Base-by-base conservation (phyloP, 2,888 invertebrate species). In the Steinernema scapterisci region DNA sequence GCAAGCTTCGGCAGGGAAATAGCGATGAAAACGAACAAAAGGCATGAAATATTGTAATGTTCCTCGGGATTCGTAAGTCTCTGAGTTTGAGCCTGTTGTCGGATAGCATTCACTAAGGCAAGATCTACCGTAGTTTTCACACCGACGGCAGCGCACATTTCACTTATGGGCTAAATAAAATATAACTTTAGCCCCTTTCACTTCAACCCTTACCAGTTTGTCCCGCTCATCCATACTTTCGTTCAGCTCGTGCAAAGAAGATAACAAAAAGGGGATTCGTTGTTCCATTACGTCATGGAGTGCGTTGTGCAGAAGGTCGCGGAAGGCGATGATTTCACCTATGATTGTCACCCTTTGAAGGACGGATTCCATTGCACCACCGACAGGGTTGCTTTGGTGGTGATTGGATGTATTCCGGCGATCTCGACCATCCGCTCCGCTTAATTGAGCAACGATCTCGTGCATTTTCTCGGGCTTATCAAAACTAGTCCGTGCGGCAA, bases 121-220 rank as follows among this genome's bases (percentile, higher is more conserved):
- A 97, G 95, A 88, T 99, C 99, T 0, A 99, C 95, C 89, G 94
- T 94, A 88, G 96, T 95, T 0, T 92, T 90, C 76, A 97, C 90
- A 0, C 99, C 99, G 19, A 96, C 95, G 0, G 97, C 95, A 0
- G 96, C 94, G 1, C 96, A 95, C 95, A 99, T 95, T 89, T 99
- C 99, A 78, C 93, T 94, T 75, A 97, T 95, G 45, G 95, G 92
- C 88, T 95, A 91, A 9, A 83, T 75, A 6, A 31, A 19, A 21
- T 54, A 19, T 19, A 6, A n/a, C n/a, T n/a, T n/a, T n/a, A n/a
- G n/a, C n/a, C n/a, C n/a, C n/a, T n/a, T n/a, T n/a, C n/a, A n/a
- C n/a, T n/a, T n/a, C n/a, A n/a, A n/a, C 31, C 45, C 77, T 63
- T 44, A 81, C 81, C 21, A 80, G 76, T 70, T 80, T 78, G 7